A percentile compares a stretch with the other conserved stretches of the same genome.
phyloP scores from a whole-genome alignment of 2,888 invertebrate genomes.

The Tiliacea aurago region DNA sequence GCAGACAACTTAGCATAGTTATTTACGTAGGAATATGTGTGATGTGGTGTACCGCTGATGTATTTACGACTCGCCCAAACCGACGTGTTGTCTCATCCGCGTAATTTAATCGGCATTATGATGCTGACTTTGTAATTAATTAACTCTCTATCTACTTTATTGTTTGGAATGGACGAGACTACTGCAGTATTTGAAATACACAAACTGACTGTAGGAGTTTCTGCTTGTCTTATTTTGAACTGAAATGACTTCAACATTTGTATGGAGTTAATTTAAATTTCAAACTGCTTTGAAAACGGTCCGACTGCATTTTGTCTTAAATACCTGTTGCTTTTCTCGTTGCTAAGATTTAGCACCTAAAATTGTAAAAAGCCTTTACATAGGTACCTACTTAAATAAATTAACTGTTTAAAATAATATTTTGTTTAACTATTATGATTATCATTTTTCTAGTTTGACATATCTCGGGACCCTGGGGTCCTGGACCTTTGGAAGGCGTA shows the following conservation, averaged over 20 bases:
- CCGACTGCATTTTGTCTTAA: constrained; percentile 34
- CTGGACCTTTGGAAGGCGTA: too few species aligned
- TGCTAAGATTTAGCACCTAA: constrained; percentile 37
- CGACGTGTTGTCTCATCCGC: constrained; percentile 78
- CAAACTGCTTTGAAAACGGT: constrained; percentile 32
- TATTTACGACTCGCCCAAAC: constrained; percentile 80
- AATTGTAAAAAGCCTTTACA: constrained; percentile 10
- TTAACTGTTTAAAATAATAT: not conserved
- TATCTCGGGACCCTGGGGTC: too few species aligned
- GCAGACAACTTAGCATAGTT: constrained; percentile 44
- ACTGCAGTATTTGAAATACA: constrained; percentile 21
- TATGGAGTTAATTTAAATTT: constrained; percentile 46
- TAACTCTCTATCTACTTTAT: constrained; percentile 69
- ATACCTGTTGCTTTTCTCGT: constrained; percentile 48
- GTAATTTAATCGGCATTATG: constrained; percentile 84
- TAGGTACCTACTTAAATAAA: not conserved
- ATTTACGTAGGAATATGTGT: constrained; percentile 52
- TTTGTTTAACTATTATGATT: not conserved
- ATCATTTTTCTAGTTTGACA: not conserved
- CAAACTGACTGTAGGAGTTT: constrained; percentile 16
- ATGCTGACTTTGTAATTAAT: constrained; percentile 78
- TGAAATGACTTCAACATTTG: constrained; percentile 32
- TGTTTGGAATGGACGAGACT: constrained; percentile 42
- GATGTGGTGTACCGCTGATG: constrained; percentile 79
- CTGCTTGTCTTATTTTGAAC: constrained; percentile 7